Base-by-base conservation (phyloP, 2,113 vertebrate species). In the Ptilonorhynchus violaceus region DNA sequence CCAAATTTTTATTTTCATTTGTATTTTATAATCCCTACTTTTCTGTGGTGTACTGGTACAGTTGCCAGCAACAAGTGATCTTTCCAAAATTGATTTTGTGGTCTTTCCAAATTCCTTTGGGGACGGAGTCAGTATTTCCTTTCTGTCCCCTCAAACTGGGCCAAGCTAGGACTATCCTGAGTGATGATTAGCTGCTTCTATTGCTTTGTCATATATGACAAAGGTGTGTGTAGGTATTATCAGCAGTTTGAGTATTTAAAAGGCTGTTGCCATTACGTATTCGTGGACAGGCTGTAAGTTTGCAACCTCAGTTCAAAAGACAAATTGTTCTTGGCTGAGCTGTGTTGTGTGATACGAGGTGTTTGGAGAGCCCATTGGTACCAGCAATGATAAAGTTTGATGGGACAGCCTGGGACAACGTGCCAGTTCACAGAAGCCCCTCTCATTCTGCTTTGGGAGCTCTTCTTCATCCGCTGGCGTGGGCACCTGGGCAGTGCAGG, bases 401-500 rank as follows among this genome's bases (percentile, higher is more conserved):
- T 74, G 49, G 58, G 75, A 50, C 80, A 68, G 73, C 49, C 53
- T 42, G 37, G 82, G 42, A 2, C 27, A 86, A 20, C 0, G 0
- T 20, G 62, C 23, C 0, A 1, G 8, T 21, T 33, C 19, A 8
- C 28, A 52, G 37, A 52, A 92, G 9, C 25, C 39, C 22, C 35
- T 80, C 50, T 88, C 8, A 3, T 77, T 47, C 49, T 85, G 52
- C 82, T 77, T 74, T 41, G 66, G 72, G 59, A 8, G 13, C 31
- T 82, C 22, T 15, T 86, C 64, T 35, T 52, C 2, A 0, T 39
- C 55, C 18, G 30, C 52, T 78, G 56, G 46, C 15, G 0, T 69
- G 58, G 1, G 3, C 18, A 37, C 27, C 56, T 2, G 0, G 53
- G 69, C 76, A 76, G 55, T 0, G 0, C 30, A 33, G 58, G 39